Conservation (phyloP, 2,888 invertebrate species). For the Erebia palarica region DNA sequence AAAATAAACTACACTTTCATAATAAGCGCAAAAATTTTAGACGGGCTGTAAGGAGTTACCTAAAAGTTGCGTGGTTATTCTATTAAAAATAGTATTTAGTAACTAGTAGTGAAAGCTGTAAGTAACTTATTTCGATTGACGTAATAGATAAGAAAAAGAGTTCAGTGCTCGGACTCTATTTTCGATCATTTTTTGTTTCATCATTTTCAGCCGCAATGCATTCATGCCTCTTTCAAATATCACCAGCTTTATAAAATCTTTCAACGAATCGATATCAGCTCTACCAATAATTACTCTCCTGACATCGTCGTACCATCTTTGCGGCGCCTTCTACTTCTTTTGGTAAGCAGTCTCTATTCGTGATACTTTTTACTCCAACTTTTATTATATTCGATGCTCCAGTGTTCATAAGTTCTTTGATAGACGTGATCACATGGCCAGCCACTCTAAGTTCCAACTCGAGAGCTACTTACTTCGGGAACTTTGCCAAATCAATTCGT, state of each 20-base stretch:
- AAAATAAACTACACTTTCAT: constrained; percentile 35
- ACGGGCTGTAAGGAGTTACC: constrained; percentile 59
- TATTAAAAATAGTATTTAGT: constrained; percentile 61
- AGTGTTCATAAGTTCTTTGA: too few relatives aligned
- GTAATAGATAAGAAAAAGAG: constrained; percentile 53
- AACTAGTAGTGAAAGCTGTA: constrained; percentile 62
- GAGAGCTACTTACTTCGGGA: neutral
- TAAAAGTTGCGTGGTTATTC: constrained; percentile 72
- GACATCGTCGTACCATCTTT: too few relatives aligned
- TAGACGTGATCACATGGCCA: too few relatives aligned
- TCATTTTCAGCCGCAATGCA: too few relatives aligned
- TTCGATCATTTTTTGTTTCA: constrained; percentile 60
- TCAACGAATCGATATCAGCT: neutral
- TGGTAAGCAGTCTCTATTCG: too few relatives aligned
- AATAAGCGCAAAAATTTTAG: constrained; percentile 52
- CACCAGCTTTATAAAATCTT: neutral
- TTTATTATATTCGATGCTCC: too few relatives aligned
- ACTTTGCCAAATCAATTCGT: neutral
- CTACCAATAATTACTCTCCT: too few relatives aligned
- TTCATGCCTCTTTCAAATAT: neutral
- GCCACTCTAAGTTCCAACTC: neutral
- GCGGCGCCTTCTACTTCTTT: too few relatives aligned
- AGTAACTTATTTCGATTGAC: constrained; percentile 60
- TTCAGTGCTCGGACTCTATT: constrained; percentile 49
- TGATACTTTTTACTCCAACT: too few relatives aligned